Conservation (phyloP, 2,888 invertebrate species). For the Epinotia ramella region DNA sequence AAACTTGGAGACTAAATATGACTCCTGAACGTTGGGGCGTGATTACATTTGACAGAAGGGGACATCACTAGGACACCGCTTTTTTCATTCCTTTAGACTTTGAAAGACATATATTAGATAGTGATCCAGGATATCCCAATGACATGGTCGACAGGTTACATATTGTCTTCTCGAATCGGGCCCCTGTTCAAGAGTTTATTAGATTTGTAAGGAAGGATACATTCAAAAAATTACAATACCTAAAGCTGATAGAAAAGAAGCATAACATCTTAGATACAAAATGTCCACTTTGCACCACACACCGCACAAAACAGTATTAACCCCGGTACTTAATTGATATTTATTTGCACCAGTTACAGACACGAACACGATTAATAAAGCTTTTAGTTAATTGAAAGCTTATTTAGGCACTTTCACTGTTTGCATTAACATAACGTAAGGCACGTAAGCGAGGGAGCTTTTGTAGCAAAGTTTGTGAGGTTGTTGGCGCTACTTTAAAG, state of each 20-base stretch:
- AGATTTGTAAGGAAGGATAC: too few species aligned
- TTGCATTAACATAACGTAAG: constrained; percentile 20
- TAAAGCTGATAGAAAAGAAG: too few species aligned
- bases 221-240: too few species aligned
- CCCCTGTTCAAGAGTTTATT: too few species aligned
- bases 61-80: neutral
- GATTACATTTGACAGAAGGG: neutral
- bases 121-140: too few species aligned
- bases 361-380: constrained; percentile 52
- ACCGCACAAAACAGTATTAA: constrained; percentile 56
- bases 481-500: neutral
- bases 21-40: neutral
- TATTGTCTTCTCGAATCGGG: too few species aligned
- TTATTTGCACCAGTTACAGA: constrained; percentile 62
- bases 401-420: constrained; percentile 42
- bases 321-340: constrained; percentile 62
- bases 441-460: constrained; percentile 1
- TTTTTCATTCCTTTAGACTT: neutral
- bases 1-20: too few species aligned
- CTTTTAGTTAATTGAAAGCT: constrained; percentile 55
- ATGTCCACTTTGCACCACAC: constrained; percentile 46
- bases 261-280: neutral
- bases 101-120: too few species aligned
- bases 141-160: too few species aligned
- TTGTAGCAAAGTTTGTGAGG: neutral